These are phyloP conservation scores for Amphiduros pacificus DNA, from an alignment of 2,888 invertebrate genomes.

Conservation along the genomic window DNA sequence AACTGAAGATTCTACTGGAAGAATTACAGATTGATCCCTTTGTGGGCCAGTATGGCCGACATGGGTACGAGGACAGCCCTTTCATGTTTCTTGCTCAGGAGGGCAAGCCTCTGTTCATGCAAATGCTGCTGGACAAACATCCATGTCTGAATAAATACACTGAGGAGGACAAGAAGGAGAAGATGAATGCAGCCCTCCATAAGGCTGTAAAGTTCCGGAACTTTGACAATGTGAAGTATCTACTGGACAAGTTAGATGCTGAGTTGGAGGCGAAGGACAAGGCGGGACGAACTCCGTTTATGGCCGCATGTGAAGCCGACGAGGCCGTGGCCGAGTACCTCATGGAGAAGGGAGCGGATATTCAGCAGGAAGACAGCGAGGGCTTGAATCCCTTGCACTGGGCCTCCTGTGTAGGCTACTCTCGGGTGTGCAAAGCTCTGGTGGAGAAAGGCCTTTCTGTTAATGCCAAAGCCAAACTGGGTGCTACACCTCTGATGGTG, in stretches of 20 bases:
- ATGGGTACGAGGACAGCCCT: conserved; percentile 33
- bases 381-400: conserved; percentile 34
- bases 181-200: conserved; percentile 28
- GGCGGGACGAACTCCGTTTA: conserved; percentile 28
- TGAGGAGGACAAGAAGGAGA: conserved; percentile 24
- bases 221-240: conserved; percentile 30
- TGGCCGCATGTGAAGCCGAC: conserved; percentile 33
- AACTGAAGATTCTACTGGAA: conserved; percentile 17
- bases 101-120: conserved; percentile 30
- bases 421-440: conserved; percentile 20
- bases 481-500: conserved; percentile 37
- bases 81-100: conserved; percentile 36
- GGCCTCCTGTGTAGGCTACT: conserved; percentile 32
- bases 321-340: conserved; percentile 29
- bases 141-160: conserved; percentile 28
- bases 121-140: conserved; percentile 25
- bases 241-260: conserved; percentile 26
- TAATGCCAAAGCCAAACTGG: conserved; percentile 28
- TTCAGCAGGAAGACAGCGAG: conserved; percentile 22
- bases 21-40: conserved; percentile 34
- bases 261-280: conserved; percentile 25
- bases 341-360: conserved; percentile 28
- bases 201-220: conserved; percentile 29
- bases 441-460: conserved; percentile 22
- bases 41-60: conserved; percentile 32